Base-by-base conservation (phyloP, 2,113 vertebrate species). In the Symphodus melops region DNA sequence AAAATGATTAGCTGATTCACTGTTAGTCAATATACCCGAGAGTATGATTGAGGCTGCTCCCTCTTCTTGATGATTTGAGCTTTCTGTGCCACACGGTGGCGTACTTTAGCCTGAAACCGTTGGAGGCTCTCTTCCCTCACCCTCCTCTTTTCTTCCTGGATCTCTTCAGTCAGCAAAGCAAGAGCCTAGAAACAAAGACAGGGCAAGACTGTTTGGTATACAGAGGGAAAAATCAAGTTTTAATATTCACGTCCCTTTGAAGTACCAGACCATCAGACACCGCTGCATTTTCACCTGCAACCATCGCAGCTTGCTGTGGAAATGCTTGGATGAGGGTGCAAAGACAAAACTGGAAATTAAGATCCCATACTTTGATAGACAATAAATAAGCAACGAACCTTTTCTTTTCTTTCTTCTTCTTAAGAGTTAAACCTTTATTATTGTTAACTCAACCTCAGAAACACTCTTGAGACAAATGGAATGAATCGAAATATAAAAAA, bases 81-180 rank as follows among this genome's bases (percentile, higher is more conserved):
- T 51, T 92, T 95, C 42, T 94, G 92, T 28, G 94, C 96, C 86
- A 99, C 94, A 19, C 98, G 92, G 49, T 66, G 89, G 86, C 93
- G 96, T 57, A 98, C 97, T 84, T 94, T 90, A 2, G 88, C 92
- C 82, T 97, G 97, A 92, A 98, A 99, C 1, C 67, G 90, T 7
- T 83, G 92, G 62, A 99, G 91, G 36, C 77, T 90, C 68, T 95
- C 94, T 23, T 94, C 93, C 54, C 95, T 96, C 83, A 81, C 69
- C 63, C 42, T 86, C 25, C 90, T 86, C 21, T 86, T 92, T 39
- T 95, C 92, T 75, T 89, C 90, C 76, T 96, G 87, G 48, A 94
- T 84, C 90, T 96, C 89, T 84, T 98, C 96, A 8, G 96, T 93
- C 9, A 76, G 57, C 33, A 46, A 54, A 0, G 96, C 97, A 0